Base-by-base conservation (phyloP, 2,797 vertebrate species). In the Adelosebastes latens region DNA sequence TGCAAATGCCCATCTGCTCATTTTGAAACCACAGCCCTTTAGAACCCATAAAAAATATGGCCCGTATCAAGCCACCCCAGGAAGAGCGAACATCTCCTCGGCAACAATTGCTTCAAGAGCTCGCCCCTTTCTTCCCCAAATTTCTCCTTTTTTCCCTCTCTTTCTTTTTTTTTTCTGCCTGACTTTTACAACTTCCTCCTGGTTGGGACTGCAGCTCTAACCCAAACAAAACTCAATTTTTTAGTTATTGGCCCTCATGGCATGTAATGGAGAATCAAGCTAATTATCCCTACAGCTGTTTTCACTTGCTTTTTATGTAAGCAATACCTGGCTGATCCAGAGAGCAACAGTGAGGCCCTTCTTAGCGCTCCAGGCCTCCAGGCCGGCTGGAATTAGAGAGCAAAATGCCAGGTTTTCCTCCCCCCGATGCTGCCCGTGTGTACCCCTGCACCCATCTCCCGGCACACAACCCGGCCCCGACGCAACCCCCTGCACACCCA, bases 291-390 rank as follows among this genome's bases (percentile, higher is more conserved):
- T 96, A 96, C 97, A 97, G 96, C 96, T 97, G 97, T 96, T 97
- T 97, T 96, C 95, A 96, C 96, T 97, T 97, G 96, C 96, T 95
- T 97, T 97, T 97, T 97, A 98, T 96, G 96, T 97, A 97, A 97
- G 96, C 96, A 97, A 98, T 97, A 97, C 96, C 96, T 96, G 96
- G 93, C 96, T 97, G 97, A 97, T 97, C 96, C 96, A 95, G 92
- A 96, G 97, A 97, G 95, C 94, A 96, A 97, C 96, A 97, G 96
- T 96, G 92, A 94, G 96, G 95, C 95, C 96, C 96, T 96, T 97
- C 96, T 97, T 96, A 96, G 95, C 94, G 88, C 93, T 94, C 93
- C 88, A 95, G 89, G 96, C 96, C 97, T 96, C 93, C 96, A 96
- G 96, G 96, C 95, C 94, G 95, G 92, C 95, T 96, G 95, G 96